These are phyloP conservation scores for Xanthia icteritia DNA, from an alignment of 2,888 invertebrate species.

Conservation along the genomic window DNA sequence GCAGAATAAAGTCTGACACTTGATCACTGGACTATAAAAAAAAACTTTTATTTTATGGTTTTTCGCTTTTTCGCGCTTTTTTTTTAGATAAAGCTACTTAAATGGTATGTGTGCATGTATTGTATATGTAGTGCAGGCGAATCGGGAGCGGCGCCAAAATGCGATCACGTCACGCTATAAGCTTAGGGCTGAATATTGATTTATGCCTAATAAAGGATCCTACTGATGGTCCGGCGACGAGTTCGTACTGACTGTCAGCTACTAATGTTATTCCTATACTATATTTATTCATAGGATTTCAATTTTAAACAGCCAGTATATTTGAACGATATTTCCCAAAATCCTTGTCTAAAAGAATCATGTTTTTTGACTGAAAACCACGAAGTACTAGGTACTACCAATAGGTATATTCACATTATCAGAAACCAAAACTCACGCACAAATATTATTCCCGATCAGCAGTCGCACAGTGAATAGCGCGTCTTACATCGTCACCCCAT, in stretches of 20 bases:
- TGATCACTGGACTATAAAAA: not conserved
- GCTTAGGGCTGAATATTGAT: slow-evolving; percentile 83
- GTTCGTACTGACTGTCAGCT: not conserved
- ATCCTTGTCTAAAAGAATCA: too few relatives aligned
- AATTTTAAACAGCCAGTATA: too few relatives aligned
- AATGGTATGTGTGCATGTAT: slow-evolving; percentile 13
- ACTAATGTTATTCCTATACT: too few relatives aligned
- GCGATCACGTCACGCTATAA: slow-evolving; percentile 61
- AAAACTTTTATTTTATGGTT: not conserved
- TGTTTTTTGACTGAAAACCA: too few relatives aligned
- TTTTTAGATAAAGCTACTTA: not conserved
- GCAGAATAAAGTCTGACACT: not conserved
- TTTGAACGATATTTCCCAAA: too few relatives aligned
- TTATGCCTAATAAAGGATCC: slow-evolving; percentile 64
- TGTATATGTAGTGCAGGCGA: slow-evolving; percentile 56
- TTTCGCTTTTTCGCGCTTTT: not conserved
- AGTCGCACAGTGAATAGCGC: slow-evolving; percentile 49
- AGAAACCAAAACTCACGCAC: too few relatives aligned
- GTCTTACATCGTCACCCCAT: slow-evolving; percentile 60
- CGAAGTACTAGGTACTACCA: too few relatives aligned
- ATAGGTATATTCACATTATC: too few relatives aligned
- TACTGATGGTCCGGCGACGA: slow-evolving; percentile 22
- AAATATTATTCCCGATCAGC: not conserved
- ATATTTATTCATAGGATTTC: too few relatives aligned
- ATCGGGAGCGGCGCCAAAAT: slow-evolving; percentile 69